These are phyloP conservation scores for Machimus atricapillus DNA, from an alignment of 2,888 invertebrate species.

Conservation along the genomic window DNA sequence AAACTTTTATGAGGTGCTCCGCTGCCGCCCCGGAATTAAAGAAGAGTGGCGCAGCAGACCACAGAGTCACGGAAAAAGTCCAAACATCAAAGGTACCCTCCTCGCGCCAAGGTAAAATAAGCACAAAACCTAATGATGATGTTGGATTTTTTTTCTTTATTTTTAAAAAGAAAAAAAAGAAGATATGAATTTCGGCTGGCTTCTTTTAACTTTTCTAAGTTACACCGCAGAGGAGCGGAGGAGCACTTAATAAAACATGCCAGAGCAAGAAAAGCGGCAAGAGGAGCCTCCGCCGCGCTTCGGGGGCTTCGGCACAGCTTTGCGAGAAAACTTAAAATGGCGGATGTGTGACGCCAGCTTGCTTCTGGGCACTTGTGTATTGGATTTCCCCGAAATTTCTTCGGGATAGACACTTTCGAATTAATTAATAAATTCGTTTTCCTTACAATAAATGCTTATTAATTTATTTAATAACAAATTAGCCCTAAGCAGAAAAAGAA, in stretches of 20 bases:
- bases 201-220: not conserved
- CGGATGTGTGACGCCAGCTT: conserved; percentile 46
- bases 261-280: not conserved
- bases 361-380: not conserved
- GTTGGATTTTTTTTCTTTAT: not conserved
- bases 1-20: not conserved
- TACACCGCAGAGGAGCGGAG: not conserved
- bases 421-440: not conserved
- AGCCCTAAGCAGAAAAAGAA: no score
- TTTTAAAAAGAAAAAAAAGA: no score
- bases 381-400: conserved; percentile 29
- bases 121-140: not conserved
- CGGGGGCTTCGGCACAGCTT: not conserved
- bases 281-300: not conserved
- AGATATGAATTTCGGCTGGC: not conserved
- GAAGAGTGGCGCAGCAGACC: not conserved
- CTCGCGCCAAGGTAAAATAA: not conserved
- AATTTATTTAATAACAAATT: not conserved
- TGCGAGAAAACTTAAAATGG: conserved; percentile 43
- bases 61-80: not conserved
- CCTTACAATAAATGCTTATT: not conserved
- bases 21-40: not conserved
- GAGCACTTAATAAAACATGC: not conserved
- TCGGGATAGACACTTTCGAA: not conserved
- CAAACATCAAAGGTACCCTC: not conserved